Conservation (phyloP, 2,797 vertebrate species). For the Falco rusticolus region DNA sequence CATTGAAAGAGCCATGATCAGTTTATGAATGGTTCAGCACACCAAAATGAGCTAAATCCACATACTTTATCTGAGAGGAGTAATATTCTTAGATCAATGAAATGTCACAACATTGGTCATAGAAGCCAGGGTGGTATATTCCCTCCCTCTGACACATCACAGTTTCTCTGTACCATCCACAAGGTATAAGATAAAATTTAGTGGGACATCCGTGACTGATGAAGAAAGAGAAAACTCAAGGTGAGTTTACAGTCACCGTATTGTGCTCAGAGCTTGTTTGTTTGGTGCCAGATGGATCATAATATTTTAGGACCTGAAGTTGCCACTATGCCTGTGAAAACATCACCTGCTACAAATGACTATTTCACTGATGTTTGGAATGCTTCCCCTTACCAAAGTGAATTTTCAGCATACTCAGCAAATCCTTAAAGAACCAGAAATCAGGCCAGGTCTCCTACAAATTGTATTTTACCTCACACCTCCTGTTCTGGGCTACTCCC, state of each 20-base stretch:
- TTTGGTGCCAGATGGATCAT: background rate
- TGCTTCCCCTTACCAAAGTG: background rate
- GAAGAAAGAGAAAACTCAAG: background rate
- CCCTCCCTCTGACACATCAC: background rate
- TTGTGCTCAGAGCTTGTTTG: background rate
- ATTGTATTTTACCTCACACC: background rate
- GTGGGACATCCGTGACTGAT: background rate
- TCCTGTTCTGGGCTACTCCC: background rate
- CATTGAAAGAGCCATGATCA: background rate
- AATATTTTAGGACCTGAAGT: background rate
- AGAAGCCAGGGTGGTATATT: background rate
- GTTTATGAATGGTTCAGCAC: background rate
- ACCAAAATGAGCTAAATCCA: background rate
- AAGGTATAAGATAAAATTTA: background rate
- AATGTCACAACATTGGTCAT: background rate
- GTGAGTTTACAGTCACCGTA: background rate
- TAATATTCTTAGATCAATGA: background rate
- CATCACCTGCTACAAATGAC: background rate
- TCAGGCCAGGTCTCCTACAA: background rate
- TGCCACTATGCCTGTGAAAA: background rate
- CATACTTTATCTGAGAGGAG: background rate
- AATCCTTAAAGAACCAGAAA: background rate
- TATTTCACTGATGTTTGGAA: background rate
- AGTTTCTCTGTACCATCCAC: background rate
- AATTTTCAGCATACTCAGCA: background rate